Percentiles rank a stretch among this genome's conserved stretches.
Conservation (phyloP, 2,797 vertebrate species). For the Hemitrygon akajei region DNA sequence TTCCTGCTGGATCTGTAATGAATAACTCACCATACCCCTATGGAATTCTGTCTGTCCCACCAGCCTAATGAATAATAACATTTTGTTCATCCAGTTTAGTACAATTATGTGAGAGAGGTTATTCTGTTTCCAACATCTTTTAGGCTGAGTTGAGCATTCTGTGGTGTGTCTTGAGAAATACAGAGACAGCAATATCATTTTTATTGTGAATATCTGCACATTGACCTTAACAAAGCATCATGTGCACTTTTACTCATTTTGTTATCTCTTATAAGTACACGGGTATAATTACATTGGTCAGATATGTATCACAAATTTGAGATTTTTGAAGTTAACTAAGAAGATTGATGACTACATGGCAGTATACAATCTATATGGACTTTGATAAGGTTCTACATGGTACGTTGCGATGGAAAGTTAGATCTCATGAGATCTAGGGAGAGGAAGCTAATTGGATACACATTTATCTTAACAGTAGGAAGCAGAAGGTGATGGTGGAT, state of each 20-base stretch:
- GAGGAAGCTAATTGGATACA: too few relatives aligned
- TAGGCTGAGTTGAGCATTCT: conserved; percentile 1
- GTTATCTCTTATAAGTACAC: not conserved
- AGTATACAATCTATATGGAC: too few relatives aligned
- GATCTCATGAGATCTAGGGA: too few relatives aligned
- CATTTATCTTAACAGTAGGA: too few relatives aligned
- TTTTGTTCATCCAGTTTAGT: not conserved
- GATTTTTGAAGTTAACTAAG: too few relatives aligned
- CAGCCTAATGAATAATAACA: not conserved
- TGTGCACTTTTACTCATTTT: not conserved
- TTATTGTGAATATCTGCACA: not conserved
- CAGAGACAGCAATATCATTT: conserved; percentile 2
- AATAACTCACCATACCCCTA: conserved; percentile 8
- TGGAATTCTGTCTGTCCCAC: conserved; percentile 3
- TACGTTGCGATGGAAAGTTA: too few relatives aligned
- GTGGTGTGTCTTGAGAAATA: not conserved
- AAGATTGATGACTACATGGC: too few relatives aligned
- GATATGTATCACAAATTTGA: too few relatives aligned
- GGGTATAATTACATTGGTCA: not conserved
- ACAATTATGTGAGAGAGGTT: not conserved
- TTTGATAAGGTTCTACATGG: too few relatives aligned
- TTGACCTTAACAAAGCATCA: not conserved
- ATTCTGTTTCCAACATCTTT: conserved; percentile 7
- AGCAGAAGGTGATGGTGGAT: too few relatives aligned
- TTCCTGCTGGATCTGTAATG: conserved; percentile 27